phyloP scores from a whole-genome alignment of 1,140 invertebrate genomes.

The Papilio machaon region DNA sequence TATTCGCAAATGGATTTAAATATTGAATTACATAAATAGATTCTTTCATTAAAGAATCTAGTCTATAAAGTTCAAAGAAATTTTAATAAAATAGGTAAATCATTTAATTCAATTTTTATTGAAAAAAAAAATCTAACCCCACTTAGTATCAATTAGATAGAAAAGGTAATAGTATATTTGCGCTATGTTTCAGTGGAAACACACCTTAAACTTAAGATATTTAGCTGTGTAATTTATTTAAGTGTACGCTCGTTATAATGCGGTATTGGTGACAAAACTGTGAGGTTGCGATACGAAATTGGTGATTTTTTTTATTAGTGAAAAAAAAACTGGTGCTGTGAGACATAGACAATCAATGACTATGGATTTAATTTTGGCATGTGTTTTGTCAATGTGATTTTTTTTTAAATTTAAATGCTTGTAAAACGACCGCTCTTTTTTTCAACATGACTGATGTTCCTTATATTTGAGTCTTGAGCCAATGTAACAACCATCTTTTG shows the following conservation, averaged over 20 bases:
- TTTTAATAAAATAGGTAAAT: background rate
- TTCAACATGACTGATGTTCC: conserved; percentile 81
- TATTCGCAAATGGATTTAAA: too few relatives aligned
- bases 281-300: conserved; percentile 46
- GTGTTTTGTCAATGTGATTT: conserved; percentile 78
- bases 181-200: background rate
- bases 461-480: conserved; percentile 69
- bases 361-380: conserved; percentile 41
- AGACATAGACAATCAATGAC: conserved; percentile 68
- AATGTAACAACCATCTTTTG: conserved; percentile 73
- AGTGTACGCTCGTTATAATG: conserved; percentile 60
- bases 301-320: conserved; percentile 55
- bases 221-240: conserved; percentile 72
- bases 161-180: background rate
- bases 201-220: conserved; percentile 58
- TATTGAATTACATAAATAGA: too few relatives aligned
- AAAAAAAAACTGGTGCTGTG: conserved; percentile 73
- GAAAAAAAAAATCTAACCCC: too few relatives aligned
- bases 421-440: conserved; percentile 64
- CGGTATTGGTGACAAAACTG: conserved; percentile 45
- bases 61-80: too few relatives aligned
- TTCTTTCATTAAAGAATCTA: too few relatives aligned
- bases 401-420: conserved; percentile 71
- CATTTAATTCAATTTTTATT: background rate
- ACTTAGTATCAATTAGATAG: too few relatives aligned